phyloP scores from a whole-genome alignment of 2,113 vertebrate genomes.

The Pampusana beccarii region DNA sequence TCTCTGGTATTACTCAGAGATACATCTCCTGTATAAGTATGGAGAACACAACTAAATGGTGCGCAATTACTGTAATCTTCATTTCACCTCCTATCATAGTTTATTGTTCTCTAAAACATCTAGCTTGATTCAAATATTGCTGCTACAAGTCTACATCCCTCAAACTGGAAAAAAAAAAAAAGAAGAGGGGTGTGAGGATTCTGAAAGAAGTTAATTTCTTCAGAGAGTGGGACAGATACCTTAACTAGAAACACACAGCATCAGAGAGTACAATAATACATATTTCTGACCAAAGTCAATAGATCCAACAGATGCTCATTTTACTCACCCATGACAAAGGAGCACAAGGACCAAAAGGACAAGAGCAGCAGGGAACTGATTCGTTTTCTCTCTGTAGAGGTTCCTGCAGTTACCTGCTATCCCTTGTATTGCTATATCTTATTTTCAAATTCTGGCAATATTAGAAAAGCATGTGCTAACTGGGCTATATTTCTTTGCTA shows the following conservation, averaged over 20 bases:
- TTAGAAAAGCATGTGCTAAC: not conserved
- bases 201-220: not conserved
- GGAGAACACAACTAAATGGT: not conserved
- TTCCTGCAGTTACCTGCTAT: not conserved
- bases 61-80: not conserved
- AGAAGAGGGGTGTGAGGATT: accelerated
- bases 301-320: not conserved
- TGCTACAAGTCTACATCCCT: not conserved
- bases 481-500: not conserved
- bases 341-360: not conserved
- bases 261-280: not conserved
- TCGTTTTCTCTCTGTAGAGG: not conserved
- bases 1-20: not conserved
- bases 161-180: not conserved
- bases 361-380: not conserved
- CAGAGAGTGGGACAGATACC: not conserved
- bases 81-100: not conserved
- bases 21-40: not conserved
- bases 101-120: not conserved
- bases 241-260: not conserved
- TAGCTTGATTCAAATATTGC: not conserved
- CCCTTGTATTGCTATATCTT: not conserved
- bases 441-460: not conserved
- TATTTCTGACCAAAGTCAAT: not conserved
- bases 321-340: not conserved